Percentiles rank a stretch among this genome's conserved stretches.
phyloP scores from a whole-genome alignment of 2,797 vertebrate species.

The Tenualosa thibaudeaui region DNA sequence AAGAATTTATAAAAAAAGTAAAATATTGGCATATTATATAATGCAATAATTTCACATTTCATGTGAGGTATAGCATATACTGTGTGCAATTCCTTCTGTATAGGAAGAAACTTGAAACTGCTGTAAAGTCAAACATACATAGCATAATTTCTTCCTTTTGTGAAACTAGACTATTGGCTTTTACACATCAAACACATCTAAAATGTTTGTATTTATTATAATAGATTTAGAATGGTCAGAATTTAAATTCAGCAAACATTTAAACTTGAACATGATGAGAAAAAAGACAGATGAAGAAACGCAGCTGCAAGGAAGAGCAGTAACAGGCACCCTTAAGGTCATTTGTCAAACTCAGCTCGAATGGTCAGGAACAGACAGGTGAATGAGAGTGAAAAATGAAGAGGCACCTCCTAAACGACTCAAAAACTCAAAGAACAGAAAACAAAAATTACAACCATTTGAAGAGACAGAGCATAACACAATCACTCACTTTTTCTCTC shows the following conservation, averaged over 20 bases:
- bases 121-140: neutral
- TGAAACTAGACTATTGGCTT: neutral
- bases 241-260: neutral
- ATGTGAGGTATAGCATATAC: neutral
- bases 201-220: neutral
- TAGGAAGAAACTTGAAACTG: neutral
- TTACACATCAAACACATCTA: neutral
- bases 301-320: neutral
- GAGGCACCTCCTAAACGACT: neutral
- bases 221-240: neutral
- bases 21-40: neutral
- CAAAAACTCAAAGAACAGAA: neutral
- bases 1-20: constrained; percentile 4
- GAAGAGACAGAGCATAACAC: neutral
- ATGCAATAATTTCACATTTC: neutral
- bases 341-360: constrained; percentile 31
- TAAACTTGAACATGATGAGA: neutral
- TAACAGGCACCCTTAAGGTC: neutral
- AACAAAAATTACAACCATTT: constrained; percentile 23
- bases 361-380: constrained; percentile 19
- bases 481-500: neutral
- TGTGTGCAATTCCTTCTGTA: neutral
- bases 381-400: constrained; percentile 25
- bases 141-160: neutral
- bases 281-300: neutral